Base-by-base conservation (phyloP, 2,797 vertebrate genomes). In the Hypotaenidia okinawae region DNA sequence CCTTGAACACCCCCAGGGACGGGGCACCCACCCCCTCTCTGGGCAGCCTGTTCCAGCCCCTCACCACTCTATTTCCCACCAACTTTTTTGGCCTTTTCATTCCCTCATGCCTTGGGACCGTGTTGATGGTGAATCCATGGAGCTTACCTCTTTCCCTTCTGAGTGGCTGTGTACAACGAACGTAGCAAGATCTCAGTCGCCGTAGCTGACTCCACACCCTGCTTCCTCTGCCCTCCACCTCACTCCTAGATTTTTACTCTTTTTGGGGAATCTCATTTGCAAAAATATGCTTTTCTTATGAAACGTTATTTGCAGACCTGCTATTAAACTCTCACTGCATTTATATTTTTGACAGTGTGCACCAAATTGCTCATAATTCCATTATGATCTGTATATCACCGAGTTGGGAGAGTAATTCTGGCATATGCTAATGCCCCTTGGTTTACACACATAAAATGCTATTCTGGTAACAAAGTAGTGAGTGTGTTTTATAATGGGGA, bases 401-500 rank as follows among this genome's bases (percentile, higher is more conserved):
- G 35, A 47, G 77, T 66, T 82, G 90, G 94, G 91, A 93, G 92
- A 93, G 76, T 91, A 76, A 72, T 93, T 91, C 66, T 81, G 86
- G 86, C 76, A 94, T 90, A 80, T 64, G 89, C 75, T 77, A 85
- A 87, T 91, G 39, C 33, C 62, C 45, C 77, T 91, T 80, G 76
- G 93, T 97, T 96, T 95, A 88, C 90, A 95, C 84, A 88, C 62
- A 83, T 55, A 84, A 82, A 96, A 67, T 79, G 85, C 67, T 73
- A 52, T 94, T 97, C 70, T 78, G 73, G 88, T 78, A 96, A 95
- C 93, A 95, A 95, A 94, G 93, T 80, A 96, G 95, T 70, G 70
- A 75, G 74, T 87, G 33, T 97, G 88, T 96, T 97, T 96, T 96
- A 79, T 96, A 97, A 97, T 77, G 74, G 95, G 94, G 93, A 89